A percentile compares a stretch with the other conserved stretches of the same genome.
These are phyloP conservation scores for Lasiurus cinereus DNA, from an alignment of 2,113 vertebrate species.

Conservation along the genomic window DNA sequence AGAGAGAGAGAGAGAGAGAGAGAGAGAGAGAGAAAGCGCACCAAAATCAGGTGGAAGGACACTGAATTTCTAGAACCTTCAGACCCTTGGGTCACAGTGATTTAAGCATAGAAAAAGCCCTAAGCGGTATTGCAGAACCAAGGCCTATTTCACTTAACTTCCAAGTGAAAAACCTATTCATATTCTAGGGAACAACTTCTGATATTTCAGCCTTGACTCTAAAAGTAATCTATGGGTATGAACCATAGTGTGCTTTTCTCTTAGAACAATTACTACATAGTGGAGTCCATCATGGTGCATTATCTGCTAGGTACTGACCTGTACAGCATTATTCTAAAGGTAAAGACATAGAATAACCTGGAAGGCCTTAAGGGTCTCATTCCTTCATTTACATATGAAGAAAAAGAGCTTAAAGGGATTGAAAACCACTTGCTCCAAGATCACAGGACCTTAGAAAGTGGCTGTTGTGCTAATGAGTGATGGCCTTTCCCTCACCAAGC, in stretches of 20 bases:
- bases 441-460: neutral
- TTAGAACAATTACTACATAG: neutral
- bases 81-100: neutral
- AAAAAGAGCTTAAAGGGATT: neutral
- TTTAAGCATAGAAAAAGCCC: neutral
- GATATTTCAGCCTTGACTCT: constrained; percentile 31
- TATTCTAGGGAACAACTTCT: constrained; percentile 31
- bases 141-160: neutral
- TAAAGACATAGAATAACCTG: neutral
- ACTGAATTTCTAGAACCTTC: neutral
- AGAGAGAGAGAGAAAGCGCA: neutral
- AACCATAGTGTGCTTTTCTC: neutral
- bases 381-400: constrained; percentile 7
- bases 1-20: too few species aligned
- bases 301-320: neutral
- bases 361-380: neutral
- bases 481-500: neutral
- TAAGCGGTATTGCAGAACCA: neutral
- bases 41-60: neutral
- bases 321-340: neutral
- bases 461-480: neutral
- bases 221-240: constrained; percentile 15
- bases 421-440: neutral
- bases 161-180: neutral
- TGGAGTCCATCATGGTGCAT: neutral